Conservation (phyloP, 1,140 invertebrate genomes). For the Physella acuta region DNA sequence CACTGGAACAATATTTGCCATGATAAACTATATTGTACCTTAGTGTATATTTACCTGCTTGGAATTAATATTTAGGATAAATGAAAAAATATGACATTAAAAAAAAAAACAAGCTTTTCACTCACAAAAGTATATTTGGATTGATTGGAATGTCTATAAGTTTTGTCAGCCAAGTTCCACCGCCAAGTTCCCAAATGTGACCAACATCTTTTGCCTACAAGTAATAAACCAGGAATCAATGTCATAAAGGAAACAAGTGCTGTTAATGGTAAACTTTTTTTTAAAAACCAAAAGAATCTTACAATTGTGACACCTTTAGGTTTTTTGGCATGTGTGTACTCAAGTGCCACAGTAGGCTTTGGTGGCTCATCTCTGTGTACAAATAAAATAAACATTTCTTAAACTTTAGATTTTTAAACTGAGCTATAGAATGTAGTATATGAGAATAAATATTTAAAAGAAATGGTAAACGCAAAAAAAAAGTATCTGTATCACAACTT, state of each 20-base stretch:
- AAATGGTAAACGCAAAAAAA: too few species aligned
- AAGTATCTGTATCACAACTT: too few species aligned
- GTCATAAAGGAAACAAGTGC: too few species aligned
- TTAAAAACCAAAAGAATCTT: slow-evolving; percentile 32
- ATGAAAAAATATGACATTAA: too few species aligned
- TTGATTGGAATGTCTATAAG: slow-evolving; percentile 65
- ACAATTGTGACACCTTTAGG: slow-evolving; percentile 75
- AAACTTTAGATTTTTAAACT: too few species aligned
- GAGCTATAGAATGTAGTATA: too few species aligned
- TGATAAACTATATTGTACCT: too few species aligned
- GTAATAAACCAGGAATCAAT: too few species aligned
- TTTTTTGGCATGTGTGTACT: slow-evolving; percentile 79
- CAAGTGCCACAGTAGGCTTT: slow-evolving; percentile 78
- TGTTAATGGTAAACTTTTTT: slow-evolving; percentile 14
- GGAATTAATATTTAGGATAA: neutral
- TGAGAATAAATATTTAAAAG: too few species aligned
- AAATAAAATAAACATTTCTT: too few species aligned
- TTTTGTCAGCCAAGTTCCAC: slow-evolving; percentile 65
- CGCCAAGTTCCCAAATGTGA: slow-evolving; percentile 87
- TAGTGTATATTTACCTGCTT: neutral
- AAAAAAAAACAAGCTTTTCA: slow-evolving; percentile 15
- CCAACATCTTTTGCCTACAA: slow-evolving; percentile 75
- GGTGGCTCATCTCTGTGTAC: slow-evolving; percentile 71
- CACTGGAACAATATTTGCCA: too few species aligned
- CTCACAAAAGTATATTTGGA: slow-evolving; percentile 62